Base-by-base conservation (phyloP, 2,888 invertebrate species). In the Drosophila yooni region DNA sequence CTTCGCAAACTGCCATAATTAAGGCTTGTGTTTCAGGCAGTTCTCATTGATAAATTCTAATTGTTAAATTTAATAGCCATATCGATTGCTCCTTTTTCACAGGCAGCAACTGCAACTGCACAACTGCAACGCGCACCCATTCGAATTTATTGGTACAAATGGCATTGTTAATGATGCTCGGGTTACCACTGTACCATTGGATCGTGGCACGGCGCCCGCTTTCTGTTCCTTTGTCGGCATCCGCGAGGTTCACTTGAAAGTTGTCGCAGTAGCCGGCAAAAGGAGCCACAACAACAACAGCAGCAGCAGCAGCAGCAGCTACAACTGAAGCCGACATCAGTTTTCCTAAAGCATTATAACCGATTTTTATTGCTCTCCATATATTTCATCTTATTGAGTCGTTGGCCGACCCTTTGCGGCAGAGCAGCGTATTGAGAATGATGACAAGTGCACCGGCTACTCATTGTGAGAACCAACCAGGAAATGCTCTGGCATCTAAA, bases 321-420 rank as follows among this genome's bases (percentile, higher is more conserved):
- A 18, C 46, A 29, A 68, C 56, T 38, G 53, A 50, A 57, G 53
- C 38, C 66, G 67, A 66, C 74, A 58, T 68, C 74, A 73, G 70
- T 82, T 82, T 90, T 89, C 81, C 87, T 75, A 82, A 79, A 81
- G 85, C 83, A 88, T 92, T 90, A 91, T 90, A 92, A 87, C 87
- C 91, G 84, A 91, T 92, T 88, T 86, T 92, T 92, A 91, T 92
- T 81, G 82, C 87, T 74, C 74, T 82, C 91, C 91, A 92, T 92
- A 91, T 91, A 91, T 92, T 92, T 91, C 90, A 91, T 91, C 89
- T 92, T 91, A 91, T 91, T 92, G 91, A 91, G 92, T 91, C 91
- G 91, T 92, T 90, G 72, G 60, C 66, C 70, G 59, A 61, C 60
- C 70, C 53, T 48, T 38, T n/a, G 27, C 51, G 7, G 52, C 34